These are phyloP conservation scores for Entosphenus tridentatus DNA, from an alignment of 2,113 vertebrate species.

Conservation along the genomic window DNA sequence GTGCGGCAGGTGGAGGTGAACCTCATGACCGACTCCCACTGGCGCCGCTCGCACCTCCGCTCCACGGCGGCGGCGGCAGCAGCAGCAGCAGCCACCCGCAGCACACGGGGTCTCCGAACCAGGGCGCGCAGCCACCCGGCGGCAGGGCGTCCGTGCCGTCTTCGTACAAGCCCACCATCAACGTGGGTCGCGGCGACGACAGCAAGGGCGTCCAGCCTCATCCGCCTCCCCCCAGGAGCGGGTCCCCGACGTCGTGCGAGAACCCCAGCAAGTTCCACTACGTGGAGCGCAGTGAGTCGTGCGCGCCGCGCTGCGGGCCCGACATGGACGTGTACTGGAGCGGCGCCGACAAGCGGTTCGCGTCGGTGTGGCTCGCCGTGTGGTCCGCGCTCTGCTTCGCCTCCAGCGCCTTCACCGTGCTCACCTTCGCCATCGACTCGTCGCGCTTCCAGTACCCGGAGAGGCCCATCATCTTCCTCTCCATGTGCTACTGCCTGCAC, in stretches of 20 bases:
- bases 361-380: slow-evolving; percentile 67
- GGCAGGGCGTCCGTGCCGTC: neutral
- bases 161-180: neutral
- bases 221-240: too few species aligned
- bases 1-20: too few species aligned
- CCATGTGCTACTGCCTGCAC: slow-evolving; percentile 95
- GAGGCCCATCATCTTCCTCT: slow-evolving; percentile 88
- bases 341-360: slow-evolving; percentile 63
- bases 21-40: too few species aligned
- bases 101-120: neutral
- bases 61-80: too few species aligned
- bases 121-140: slow-evolving; percentile 44
- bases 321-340: slow-evolving; percentile 95
- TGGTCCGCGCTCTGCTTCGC: slow-evolving; percentile 84
- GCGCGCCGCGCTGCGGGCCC: slow-evolving; percentile 58
- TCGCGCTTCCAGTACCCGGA: slow-evolving; percentile 84
- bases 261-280: slow-evolving; percentile 83
- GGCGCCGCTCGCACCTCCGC: too few species aligned
- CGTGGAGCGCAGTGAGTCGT: slow-evolving; percentile 72
- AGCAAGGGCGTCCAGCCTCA: slow-evolving; percentile 12
- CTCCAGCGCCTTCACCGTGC: slow-evolving; percentile 85
- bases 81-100: too few species aligned
- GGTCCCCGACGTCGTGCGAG: slow-evolving; percentile 22
- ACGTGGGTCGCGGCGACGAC: slow-evolving; percentile 24
- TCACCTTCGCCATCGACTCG: slow-evolving; percentile 80